Base-by-base conservation (phyloP, 2,797 vertebrate genomes). In the Sebastes reedi region DNA sequence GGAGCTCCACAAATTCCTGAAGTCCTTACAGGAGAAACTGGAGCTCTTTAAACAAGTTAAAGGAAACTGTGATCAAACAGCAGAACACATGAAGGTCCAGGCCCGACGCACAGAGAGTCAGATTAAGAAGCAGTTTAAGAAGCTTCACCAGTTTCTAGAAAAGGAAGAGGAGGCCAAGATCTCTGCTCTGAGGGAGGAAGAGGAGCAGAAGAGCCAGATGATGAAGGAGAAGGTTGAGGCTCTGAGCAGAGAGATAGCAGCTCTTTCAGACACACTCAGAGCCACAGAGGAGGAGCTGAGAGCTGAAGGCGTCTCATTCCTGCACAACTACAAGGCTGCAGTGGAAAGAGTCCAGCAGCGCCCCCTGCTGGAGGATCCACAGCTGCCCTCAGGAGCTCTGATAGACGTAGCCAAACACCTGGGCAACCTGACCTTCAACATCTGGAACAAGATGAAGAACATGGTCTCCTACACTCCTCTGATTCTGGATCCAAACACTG, bases 401-500 rank as follows among this genome's bases (percentile, higher is more conserved):
- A 88, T 90, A 14, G 81, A 92, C 1, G 65, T 46, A 27, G 80
- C 18, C 34, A 82, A 91, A 78, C 89, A 92, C 24, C 83, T 91
- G 77, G 85, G 89, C 14, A 89, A 91, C 84, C 88, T 92, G 77
- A 32, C 18, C 77, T 80, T 83, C 79, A 77, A 81, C 25, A 46
- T 91, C 80, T 91, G 87, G 87, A 79, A 0, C 27, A 91, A 74
- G 39, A 90, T 90, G 87, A 89, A 83, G 65, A 4, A 72, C 0
- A 1, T 55, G 25, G 71, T 90, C 29, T 75, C 65, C 39, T 88
- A 81, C 83, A 73, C 3, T 24, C 78, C 88, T 22, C 73, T 91
- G 54, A 34, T 92, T 67, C 85, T 91, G 82, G 89, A 92, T 59
- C 87, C 88, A 6, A 92, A 91, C 84, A 89, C 88, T 0, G 84